Evolutionary conservation across 2,797 vertebrate genomes (phyloP), one percentile per base, ranked within the genome.

Genomic region (Pelochelys cantorii): DNA sequence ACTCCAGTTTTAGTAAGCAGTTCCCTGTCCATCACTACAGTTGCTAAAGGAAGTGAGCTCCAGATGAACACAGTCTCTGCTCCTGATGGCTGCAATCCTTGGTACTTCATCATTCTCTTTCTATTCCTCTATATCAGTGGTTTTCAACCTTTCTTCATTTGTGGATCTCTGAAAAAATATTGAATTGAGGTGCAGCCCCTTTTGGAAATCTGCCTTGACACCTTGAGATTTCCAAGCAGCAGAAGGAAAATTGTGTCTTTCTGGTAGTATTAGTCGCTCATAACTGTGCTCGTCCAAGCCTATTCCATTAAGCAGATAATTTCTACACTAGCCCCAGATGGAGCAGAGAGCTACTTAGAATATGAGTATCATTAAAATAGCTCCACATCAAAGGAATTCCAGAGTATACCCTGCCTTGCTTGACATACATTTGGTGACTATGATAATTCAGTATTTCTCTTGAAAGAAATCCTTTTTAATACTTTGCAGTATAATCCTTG

Each of bases 221-320:
- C 8, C 42, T 48, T 7, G 42, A 48, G 1, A 2, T 62, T 83
- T 79, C 59, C 13, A 27, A 88, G 17, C 5, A 7, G 2, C 0
- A 0, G 15, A 20, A 84, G 31, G 29, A 84, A 80, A 78, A 81
- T 3, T 56, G 2, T 12, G 68, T 55, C 17, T 9, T 60, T 14
- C 37, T 94, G 65, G 48, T 75, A 75, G 25, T 11, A 75, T 18
- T 48, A 48, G 71, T 13, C 12, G 12, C 23, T 42, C 29, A 29
- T 18, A 53, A 31, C 31, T 15, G 5, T 20, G 1, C 65, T 90
- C 80, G 27, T 60, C 13, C 4, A 11, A 13, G 1, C 48, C 8
- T 23, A 68, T 54, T 87, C 37, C 54, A 53, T 11, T 56, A 10
- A 86, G 65, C 2, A 27, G 3, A 65, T 12, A 0, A 22, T 5